Evolutionary conservation across 2,797 vertebrate species (phyloP), one percentile per base, ranked within the genome.

Genomic region (Carduelis carduelis): DNA sequence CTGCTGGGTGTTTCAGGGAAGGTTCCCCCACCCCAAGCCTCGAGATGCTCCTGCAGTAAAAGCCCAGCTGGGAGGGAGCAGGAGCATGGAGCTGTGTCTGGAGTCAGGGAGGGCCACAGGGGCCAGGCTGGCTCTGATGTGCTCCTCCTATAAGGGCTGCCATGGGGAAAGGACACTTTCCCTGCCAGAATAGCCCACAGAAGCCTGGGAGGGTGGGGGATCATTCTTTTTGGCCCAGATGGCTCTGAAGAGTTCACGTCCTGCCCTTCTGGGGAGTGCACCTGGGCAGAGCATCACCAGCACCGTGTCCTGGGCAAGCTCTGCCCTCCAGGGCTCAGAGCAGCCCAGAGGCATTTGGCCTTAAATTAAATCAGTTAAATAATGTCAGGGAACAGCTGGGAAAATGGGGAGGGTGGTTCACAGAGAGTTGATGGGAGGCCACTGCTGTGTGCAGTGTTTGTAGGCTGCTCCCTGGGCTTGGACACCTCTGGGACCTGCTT

Each of bases 141-240:
- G 30, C 63, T 1, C 7, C 26, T 66, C 17, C 26, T 20, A 22
- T 10, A 20, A 27, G 43, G 13, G 3, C 24, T 57, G 26, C 27
- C 24, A 15, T 20, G 28, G 32, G 44, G 9, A 17, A 4, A 10
- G 55, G 41, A 61, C 24, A 32, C 53, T 56, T 43, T 15, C 7
- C 8, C 27, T 56, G 34, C 27, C 35, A 43, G 35, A 27, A 55
- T 3, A 24, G 3, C 35, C 39, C 17, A 6, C 0, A 0, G 1
- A 21, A 79, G 17, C 35, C 46, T 59, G 32, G 24, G 28, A 24
- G 26, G 18, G 34, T 3, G 9, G 9, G 9, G 5, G 9, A 35
- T 35, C 6, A 10, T 32, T 8, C 23, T 28, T 55, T 28, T 4
- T 37, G 37, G 37, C 69, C 32, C 41, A n/a, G 15, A 7, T 12